A percentile compares a stretch with the other conserved stretches of the same genome.
Conservation (phyloP, 2,888 invertebrate genomes). For the Himalopsyche anomala region DNA sequence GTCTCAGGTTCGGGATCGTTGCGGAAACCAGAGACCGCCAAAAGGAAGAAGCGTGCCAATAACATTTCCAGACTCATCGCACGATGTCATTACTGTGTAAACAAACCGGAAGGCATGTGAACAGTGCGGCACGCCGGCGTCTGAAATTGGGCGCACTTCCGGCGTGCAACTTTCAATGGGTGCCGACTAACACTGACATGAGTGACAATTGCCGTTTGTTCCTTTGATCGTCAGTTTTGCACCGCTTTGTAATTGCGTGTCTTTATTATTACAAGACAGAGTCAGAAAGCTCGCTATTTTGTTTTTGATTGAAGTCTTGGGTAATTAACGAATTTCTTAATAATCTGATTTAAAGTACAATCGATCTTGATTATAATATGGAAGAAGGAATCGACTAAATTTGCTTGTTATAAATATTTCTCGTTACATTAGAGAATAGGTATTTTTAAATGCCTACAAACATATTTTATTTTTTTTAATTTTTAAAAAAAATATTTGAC, state of each 20-base stretch:
- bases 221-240: slow-evolving; percentile 5
- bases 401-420: too few relatives aligned
- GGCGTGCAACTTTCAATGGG: background rate
- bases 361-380: too few relatives aligned
- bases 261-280: background rate
- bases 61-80: slow-evolving; percentile 19
- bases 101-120: slow-evolving; percentile 30
- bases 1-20: background rate
- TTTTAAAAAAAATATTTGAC: too few relatives aligned
- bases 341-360: too few relatives aligned
- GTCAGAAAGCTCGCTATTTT: too few relatives aligned
- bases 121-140: slow-evolving; percentile 17
- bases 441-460: too few relatives aligned
- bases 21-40: slow-evolving; percentile 26
- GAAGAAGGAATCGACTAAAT: too few relatives aligned
- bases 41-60: slow-evolving; percentile 20
- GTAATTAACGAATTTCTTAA: too few relatives aligned
- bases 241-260: background rate
- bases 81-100: background rate
- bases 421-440: too few relatives aligned
- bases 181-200: background rate
- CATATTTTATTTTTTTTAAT: too few relatives aligned
- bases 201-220: slow-evolving; percentile 27
- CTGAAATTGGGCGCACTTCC: slow-evolving; percentile 26
- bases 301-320: too few relatives aligned